Evolutionary conservation across 2,888 invertebrate genomes (phyloP), one percentile per base, ranked within the genome.

Genomic region (Vandiemenella viatica): DNA sequence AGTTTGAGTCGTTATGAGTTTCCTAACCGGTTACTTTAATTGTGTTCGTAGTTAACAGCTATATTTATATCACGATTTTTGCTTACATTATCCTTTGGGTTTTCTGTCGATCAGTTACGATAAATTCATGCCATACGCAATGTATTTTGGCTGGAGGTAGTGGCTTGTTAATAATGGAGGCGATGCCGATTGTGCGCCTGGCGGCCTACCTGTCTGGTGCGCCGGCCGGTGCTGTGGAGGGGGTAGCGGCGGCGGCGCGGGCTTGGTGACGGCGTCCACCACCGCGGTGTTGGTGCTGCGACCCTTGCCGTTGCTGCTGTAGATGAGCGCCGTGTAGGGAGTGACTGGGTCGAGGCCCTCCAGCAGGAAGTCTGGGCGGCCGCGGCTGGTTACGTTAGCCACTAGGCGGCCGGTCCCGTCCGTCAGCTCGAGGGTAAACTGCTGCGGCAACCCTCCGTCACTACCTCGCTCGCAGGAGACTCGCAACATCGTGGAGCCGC

Each of bases 381-480:
- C n/a, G 13, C 32, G 10, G 32, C 4, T 32, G 3, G 32, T 32
- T 10, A 32, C 32, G 32, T 32, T 32, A 32, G 32, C 32, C 13
- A 32, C 32, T 10, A 32, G 32, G 13, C 3, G 2, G 32, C 13
- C 13, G 13, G 32, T n/a, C 13, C 13, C 32, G 2, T 10, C n/a
- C 13, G 10, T 10, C 19, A 62, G 54, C 51, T 65, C 62, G 43
- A 64, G 55, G 49, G 59, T 64, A 58, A 74, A 73, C 55, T 66
- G 60, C 58, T 71, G 71, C 46, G 65, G 63, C 47, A 71, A 61
- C 32, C 75, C 74, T 45, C 75, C 74, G 59, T 73, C 72, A 60
- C 73, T 74, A 49, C 74, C 74, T 55, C 69, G 67, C 50, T 65
- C 61, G 60, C 75, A 75, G 37, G 62, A 63, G 48, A 74, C 65